Base-by-base conservation (phyloP, 2,888 invertebrate genomes). In the Diadegma fenestrale region DNA sequence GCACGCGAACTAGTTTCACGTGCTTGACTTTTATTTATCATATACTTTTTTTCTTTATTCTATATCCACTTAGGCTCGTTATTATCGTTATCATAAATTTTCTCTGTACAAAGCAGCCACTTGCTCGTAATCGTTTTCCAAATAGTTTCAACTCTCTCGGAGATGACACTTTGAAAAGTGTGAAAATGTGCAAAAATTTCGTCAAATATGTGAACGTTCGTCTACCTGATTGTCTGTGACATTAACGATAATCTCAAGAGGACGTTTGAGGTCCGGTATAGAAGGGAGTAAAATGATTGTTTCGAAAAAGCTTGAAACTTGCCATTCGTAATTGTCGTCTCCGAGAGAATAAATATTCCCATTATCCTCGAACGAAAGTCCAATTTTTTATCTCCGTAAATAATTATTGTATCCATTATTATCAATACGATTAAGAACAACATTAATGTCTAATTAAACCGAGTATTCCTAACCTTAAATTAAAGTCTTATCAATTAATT, bases 401-500 rank as follows among this genome's bases (percentile, higher is more conserved):
- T 26, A 10, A 5, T 58, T 77, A 66, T 26, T 17, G 30, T 66
- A 30, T 4, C 33, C n/a, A 43, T 66, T 33, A 64, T 22, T 61
- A 63, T 71, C 48, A 19, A 51, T 51, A 63, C n/a, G n/a, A 22
- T 64, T 66, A 48, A 63, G 12, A 81, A 48, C 68, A 45, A 81
- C 26, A 33, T 82, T 82, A 75, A 8, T 83, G 68, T 51, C 41
- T 64, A n/a, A 86, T n/a, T 66, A 69, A 81, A 75, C 79, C 79
- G 85, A 82, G 73, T 88, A 82, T 87, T 75, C 85, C 73, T 82
- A 17, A 8, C 26, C 61, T 88, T 88, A 89, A 14, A 17, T 26
- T 64, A 86, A 87, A 76, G 10, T 17, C 89, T 91, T 92, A 92
- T 73, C 77, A 12, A 41, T 77, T 89, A 89, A 61, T 88, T 64